These are phyloP conservation scores for Druceiella hillmani DNA, from an alignment of 2,888 invertebrate genomes.

Conservation along the genomic window DNA sequence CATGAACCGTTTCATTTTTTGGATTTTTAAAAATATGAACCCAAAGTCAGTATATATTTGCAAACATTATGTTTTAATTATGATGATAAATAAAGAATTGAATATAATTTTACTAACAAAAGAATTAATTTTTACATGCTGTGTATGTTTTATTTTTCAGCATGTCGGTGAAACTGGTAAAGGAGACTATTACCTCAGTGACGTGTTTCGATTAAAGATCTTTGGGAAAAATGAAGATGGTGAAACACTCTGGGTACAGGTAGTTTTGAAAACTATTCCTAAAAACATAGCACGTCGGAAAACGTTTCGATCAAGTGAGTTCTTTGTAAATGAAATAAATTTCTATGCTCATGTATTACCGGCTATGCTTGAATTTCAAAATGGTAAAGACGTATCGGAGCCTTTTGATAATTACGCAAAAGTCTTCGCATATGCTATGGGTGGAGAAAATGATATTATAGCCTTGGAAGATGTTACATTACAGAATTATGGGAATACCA, in stretches of 20 bases:
- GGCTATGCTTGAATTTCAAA: conserved; percentile 40
- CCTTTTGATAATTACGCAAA: conserved; percentile 49
- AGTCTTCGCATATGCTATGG: conserved; percentile 40
- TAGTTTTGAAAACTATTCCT: conserved; percentile 64
- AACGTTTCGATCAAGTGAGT: conserved; percentile 59
- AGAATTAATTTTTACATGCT: too few relatives aligned
- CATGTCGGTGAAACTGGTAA: conserved; percentile 47
- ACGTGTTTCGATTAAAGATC: conserved; percentile 55
- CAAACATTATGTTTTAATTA: too few relatives aligned
- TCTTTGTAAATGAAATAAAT: conserved; percentile 64
- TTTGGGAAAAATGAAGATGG: conserved; percentile 36
- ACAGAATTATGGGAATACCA: conserved; percentile 39
- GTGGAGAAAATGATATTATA: conserved; percentile 52
- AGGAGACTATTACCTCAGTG: conserved; percentile 67
- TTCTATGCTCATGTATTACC: conserved; percentile 57
- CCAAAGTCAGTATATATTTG: too few relatives aligned
- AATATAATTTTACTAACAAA: too few relatives aligned
- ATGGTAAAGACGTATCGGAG: conserved; percentile 33
- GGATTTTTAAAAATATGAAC: too few relatives aligned
- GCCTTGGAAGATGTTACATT: conserved; percentile 51
- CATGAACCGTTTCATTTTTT: too few relatives aligned
- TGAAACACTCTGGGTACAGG: conserved; percentile 36
- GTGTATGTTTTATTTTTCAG: conserved; percentile 32
- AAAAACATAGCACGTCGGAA: conserved; percentile 55
- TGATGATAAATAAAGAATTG: too few relatives aligned